phyloP scores from a whole-genome alignment of 2,113 vertebrate species.

The Prietella phreatophila region DNA sequence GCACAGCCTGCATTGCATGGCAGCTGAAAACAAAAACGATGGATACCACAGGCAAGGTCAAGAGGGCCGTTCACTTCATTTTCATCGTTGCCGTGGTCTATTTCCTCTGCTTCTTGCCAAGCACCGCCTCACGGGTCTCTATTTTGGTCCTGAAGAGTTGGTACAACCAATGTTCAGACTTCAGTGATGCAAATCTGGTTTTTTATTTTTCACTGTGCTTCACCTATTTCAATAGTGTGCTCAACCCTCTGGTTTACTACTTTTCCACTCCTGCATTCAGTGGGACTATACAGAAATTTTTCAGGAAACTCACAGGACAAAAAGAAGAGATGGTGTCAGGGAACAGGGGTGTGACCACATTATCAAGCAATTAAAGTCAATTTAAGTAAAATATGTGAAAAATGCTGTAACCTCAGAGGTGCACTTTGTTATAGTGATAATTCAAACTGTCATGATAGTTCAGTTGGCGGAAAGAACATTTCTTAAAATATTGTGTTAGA shows the following conservation, averaged over 20 bases:
- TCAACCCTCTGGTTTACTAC: constrained; percentile 77
- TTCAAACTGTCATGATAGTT: background rate
- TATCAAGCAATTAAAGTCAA: constrained; percentile 11
- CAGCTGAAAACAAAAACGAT: constrained; percentile 68
- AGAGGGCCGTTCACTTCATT: constrained; percentile 71
- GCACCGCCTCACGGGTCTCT: constrained; percentile 68
- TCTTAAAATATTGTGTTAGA: background rate
- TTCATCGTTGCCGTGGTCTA: constrained; percentile 71
- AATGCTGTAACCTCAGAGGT: no score
- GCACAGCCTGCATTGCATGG: constrained; percentile 69
- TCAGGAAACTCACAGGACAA: constrained; percentile 59
- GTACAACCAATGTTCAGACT: constrained; percentile 66
- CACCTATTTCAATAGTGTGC: constrained; percentile 77
- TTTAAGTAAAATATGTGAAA: background rate
- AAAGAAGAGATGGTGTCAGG: background rate
- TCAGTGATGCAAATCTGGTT: constrained; percentile 62
- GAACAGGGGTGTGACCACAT: background rate
- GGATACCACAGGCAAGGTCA: constrained; percentile 70
- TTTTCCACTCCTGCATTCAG: constrained; percentile 74
- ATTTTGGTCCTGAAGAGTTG: constrained; percentile 70
- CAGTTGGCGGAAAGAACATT: background rate
- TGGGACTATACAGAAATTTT: constrained; percentile 60
- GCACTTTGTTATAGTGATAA: background rate
- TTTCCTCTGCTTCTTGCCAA: constrained; percentile 73
- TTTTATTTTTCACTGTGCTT: constrained; percentile 73